Base-by-base conservation (phyloP, 2,888 invertebrate genomes). In the Cantharis nigra region DNA sequence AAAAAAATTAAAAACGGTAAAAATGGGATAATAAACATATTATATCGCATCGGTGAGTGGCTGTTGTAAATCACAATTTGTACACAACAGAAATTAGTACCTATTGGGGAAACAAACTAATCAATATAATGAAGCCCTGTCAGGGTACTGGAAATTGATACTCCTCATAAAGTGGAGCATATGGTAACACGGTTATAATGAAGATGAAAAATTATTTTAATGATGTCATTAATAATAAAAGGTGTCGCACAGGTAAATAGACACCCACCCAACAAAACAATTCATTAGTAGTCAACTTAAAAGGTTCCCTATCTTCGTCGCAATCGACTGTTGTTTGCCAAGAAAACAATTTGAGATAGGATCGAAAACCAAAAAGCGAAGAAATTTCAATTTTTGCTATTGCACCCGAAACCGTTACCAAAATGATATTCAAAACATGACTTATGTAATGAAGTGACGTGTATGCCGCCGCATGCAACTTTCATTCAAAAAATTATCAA, bases 121-220 rank as follows among this genome's bases (percentile, higher is more conserved):
- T 64, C 33, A 72, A 28, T 63, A 72, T 72, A 71, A 63, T 33
- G 65, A 65, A 65, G 20, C 13, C 65, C 72, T 72, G 72, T 65
- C 72, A 65, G 64, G 28, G 18, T 11, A 20, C 11, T 65, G 65
- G 16, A 65, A 65, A 72, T 33, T 72, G 72, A 72, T 72, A 72
- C 65, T 20, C 23, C 16, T 11, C 63, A 30, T 30, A 72, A 72
- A 72, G 33, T 33, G 64, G 30, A n/a, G 65, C 72, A 72, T 64
- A 65, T 63, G 63, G 20, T 26, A 26, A 20, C 63, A 63, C 63
- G 71, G 62, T 62, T 18, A 67, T 67, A 67, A 23, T 67, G 26
- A 23, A 23, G 26, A 67, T 23, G 65, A 67, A 67, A 67, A 23
- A 67, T 67, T 67, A 26, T 23, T 23, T 26, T 18, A 18, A 23